These are phyloP conservation scores for Hirtodrosophila histrioides DNA, from an alignment of 2,888 invertebrate genomes.

Conservation along the genomic window DNA sequence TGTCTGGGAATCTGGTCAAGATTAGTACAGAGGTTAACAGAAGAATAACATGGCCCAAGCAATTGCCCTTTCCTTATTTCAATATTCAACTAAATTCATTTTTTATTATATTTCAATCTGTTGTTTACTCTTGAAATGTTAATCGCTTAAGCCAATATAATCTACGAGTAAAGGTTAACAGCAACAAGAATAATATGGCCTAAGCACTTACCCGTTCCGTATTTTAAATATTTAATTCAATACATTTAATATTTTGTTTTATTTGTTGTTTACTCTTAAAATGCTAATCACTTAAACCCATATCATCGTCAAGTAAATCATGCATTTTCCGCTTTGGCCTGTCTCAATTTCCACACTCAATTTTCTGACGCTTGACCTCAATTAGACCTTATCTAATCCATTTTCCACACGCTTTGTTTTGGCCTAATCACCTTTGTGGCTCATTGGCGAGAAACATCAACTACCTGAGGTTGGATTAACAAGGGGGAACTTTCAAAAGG, in stretches of 20 bases:
- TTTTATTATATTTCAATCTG: no score
- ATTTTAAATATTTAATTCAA: not conserved
- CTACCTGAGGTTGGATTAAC: slow-evolving; percentile 53
- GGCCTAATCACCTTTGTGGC: slow-evolving; percentile 65
- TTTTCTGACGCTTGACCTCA: slow-evolving; percentile 57
- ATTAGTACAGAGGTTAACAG: slow-evolving; percentile 40
- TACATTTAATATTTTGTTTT: no score
- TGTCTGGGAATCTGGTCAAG: slow-evolving; percentile 45
- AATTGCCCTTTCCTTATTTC: slow-evolving; percentile 5
- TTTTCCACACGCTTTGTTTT: slow-evolving; percentile 60
- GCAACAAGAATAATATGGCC: no score
- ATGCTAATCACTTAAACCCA: slow-evolving; percentile 31
- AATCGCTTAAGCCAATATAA: slow-evolving; percentile 28
- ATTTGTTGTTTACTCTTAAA: slow-evolving; percentile 4
- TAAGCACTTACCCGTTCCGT: no score
- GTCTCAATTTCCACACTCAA: slow-evolving; percentile 31
- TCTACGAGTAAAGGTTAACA: not conserved
- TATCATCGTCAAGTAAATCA: slow-evolving; percentile 6
- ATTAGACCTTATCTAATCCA: slow-evolving; percentile 69
- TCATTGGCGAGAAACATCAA: slow-evolving; percentile 9
- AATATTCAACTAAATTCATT: not conserved
- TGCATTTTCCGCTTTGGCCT: slow-evolving; percentile 16
- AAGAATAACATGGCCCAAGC: slow-evolving; percentile 17
- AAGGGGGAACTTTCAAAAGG: slow-evolving; percentile 28
- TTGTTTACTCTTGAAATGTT: slow-evolving; percentile 3